Percentiles rank a stretch among this genome's conserved stretches.
phyloP scores from a whole-genome alignment of 2,888 invertebrate genomes.

The Petrophora chlorosata region DNA sequence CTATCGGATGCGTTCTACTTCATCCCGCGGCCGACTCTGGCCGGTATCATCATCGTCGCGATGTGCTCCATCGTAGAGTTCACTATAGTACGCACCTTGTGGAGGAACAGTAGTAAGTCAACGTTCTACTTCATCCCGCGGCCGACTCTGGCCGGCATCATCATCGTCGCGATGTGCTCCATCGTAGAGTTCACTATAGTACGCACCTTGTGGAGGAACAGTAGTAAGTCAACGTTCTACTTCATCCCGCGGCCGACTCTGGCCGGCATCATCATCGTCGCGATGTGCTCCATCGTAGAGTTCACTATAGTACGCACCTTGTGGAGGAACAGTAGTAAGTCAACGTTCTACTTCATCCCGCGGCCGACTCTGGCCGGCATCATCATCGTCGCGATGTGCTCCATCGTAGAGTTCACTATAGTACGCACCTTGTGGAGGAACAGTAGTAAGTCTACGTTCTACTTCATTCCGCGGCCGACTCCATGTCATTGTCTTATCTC shows the following conservation, averaged over 20 bases:
- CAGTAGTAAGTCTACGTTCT: conserved; percentile 86
- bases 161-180: conserved; percentile 94
- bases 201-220: conserved; percentile 89
- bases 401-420: conserved; percentile 89
- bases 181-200: conserved; percentile 90
- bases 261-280: conserved; percentile 94
- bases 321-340: conserved; percentile 91
- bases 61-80: conserved; percentile 93
- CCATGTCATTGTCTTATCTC: background rate
- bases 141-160: conserved; percentile 92
- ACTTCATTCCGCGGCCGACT: too few species aligned
- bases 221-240: conserved; percentile 89
- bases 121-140: conserved; percentile 94
- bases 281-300: conserved; percentile 94
- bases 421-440: conserved; percentile 89
- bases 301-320: conserved; percentile 86
- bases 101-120: conserved; percentile 90
- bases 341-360: conserved; percentile 91
- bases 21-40: conserved; percentile 93
- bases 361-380: conserved; percentile 93
- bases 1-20: conserved; percentile 92
- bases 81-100: conserved; percentile 86
- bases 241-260: conserved; percentile 94
- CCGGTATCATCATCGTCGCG: conserved; percentile 94
- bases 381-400: conserved; percentile 94